Base-by-base conservation (phyloP, 2,797 vertebrate genomes). In the Todus mexicanus region DNA sequence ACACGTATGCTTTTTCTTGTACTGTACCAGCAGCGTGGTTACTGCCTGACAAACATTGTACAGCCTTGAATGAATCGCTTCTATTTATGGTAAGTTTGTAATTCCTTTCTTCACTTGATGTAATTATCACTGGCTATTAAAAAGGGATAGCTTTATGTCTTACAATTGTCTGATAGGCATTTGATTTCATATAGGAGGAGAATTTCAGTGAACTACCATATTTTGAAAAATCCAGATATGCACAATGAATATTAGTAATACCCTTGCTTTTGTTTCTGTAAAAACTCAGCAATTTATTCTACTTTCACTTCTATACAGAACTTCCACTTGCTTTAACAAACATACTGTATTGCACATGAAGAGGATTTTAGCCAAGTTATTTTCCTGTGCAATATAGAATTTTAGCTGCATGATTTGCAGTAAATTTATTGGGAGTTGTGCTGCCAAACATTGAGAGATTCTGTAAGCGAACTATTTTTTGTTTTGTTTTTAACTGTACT, bases 41-140 rank as follows among this genome's bases (percentile, higher is more conserved):
- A 83, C 81, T 90, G 87, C 79, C 81, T 84, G 84, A 92, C 72
- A 93, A 81, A 79, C 64, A 33, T 8, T 68, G 63, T 76, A 70
- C 89, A 91, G 93, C 84, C 64, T 35, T 57, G 79, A 92, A 79
- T 61, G 76, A 92, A 71, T 47, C 47, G 60, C 74, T 95, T 86
- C 91, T 95, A 7, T 75, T 35, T 74, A 56, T 1, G 82, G 94
- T 95, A 92, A 95, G 94, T 94, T 70, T 76, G 29, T 65, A 40
- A 91, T 61, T 93, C 60, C 60, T 95, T 93, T 91, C 85, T 89
- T 94, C 76, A 77, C 42, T 29, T 43, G 26, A 22, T 73, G 20
- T 81, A 86, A 71, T 82, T 92, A 79, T 40, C 63, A 33, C n/a
- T 43, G 40, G 48, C 63, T 94, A 45, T 86, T 73, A 92, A 83